phyloP scores from a whole-genome alignment of 2,797 vertebrate species.

The Amniataba percoides region DNA sequence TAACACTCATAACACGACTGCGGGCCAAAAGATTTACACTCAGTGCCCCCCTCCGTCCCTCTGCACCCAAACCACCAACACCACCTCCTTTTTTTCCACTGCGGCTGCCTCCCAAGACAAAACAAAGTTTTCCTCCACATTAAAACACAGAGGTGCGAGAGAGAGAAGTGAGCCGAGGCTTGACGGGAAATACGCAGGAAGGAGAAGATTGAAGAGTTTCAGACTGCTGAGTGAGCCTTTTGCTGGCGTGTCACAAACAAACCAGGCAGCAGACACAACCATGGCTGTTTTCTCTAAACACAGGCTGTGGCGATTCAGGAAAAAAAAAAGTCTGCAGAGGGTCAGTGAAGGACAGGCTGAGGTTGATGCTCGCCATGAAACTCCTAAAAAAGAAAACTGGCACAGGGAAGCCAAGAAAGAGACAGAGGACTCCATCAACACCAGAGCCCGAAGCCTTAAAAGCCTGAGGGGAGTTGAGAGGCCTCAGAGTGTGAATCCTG shows the following conservation, averaged over 20 bases:
- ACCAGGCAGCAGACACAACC: slow-evolving; percentile 52
- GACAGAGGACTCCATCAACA: neutral
- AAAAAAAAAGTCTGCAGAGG: slow-evolving; percentile 19
- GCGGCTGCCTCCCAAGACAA: slow-evolving; percentile 34
- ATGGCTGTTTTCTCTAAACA: slow-evolving; percentile 62
- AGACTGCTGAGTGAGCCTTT: slow-evolving; percentile 32
- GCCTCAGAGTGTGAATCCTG: slow-evolving; percentile 38
- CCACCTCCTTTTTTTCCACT: slow-evolving; percentile 23
- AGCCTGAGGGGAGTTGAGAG: neutral
- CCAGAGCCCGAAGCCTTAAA: neutral
- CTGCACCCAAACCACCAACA: too few species aligned
- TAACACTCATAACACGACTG: slow-evolving; percentile 58
- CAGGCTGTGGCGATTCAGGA: slow-evolving; percentile 21
- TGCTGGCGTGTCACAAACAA: slow-evolving; percentile 50
- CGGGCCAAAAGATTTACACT: slow-evolving; percentile 53
- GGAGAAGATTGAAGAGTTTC: slow-evolving; percentile 26
- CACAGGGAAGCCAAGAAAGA: neutral
- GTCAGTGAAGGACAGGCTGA: slow-evolving; percentile 43
- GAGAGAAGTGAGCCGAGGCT: slow-evolving; percentile 8
- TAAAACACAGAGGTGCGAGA: slow-evolving; percentile 18
- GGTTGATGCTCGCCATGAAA: slow-evolving; percentile 35
- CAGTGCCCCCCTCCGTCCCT: slow-evolving; percentile 5
- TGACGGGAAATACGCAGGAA: slow-evolving; percentile 37
- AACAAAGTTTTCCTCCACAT: slow-evolving; percentile 31
- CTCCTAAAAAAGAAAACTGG: slow-evolving; percentile 8